Evolutionary conservation across 1,140 invertebrate species (phyloP), one percentile per base, ranked within the genome.

Genomic region (Oryctes rhinoceros): DNA sequence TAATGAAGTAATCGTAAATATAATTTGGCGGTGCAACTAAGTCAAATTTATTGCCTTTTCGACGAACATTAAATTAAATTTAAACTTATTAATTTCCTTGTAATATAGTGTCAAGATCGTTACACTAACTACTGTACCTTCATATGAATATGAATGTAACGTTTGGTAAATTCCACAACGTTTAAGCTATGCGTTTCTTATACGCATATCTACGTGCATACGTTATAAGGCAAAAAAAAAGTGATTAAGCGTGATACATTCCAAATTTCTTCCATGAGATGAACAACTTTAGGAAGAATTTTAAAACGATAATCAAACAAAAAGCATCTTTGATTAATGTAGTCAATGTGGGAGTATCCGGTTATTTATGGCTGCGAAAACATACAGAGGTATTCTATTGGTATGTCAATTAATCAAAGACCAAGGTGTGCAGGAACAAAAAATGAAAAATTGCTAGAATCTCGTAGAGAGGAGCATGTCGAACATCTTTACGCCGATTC

Each of bases 341-440:
- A 59, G 18, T 59, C 5, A 15, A 59, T 59, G 53, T 59, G 53
- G 53, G 53, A 59, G 53, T 59, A n/a, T 4, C 53, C 15, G 13
- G 18, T 59, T 18, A 59, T 59, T 59, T 59, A 59, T n/a, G 53
- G n/a, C 15, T 18, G 53, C 18, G 3, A 59, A 53, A 53, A 53
- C n/a, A 10, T 53, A 53, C 49, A 11, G 49, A 59, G 15, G 18
- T n/a, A 59, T 59, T 15, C 18, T 59, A 6, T 18, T 59, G 53
- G 53, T 59, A 59, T 59, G 53, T 18, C 53, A 59, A 59, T 59
- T 59, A 59, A 59, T 59, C 53, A 59, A 59, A n/a, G 53, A 30
- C 53, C n/a, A 59, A 59, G 53, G 53, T 15, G 15, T 59, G 53
- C 53, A 0, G 2, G 53, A 3, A 30, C 2, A 59, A 59, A 59